phyloP scores from a whole-genome alignment of 2,797 vertebrate species.

The Falco rusticolus region DNA sequence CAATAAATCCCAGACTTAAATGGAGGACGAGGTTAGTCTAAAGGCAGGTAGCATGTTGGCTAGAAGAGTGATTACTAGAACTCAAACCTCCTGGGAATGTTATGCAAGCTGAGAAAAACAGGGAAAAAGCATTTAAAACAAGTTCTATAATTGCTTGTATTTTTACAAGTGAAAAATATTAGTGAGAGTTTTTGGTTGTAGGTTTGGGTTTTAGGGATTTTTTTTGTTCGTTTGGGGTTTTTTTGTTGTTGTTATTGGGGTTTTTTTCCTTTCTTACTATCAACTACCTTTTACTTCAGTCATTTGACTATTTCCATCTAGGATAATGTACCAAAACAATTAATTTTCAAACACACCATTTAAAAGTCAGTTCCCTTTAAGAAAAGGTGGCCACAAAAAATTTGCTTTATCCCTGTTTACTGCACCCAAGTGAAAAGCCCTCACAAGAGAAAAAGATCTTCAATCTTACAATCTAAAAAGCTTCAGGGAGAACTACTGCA shows the following conservation, averaged over 20 bases:
- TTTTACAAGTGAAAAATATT: background rate
- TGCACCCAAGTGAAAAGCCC: background rate
- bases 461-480: background rate
- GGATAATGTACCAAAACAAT: background rate
- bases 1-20: background rate
- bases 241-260: too few relatives aligned
- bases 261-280: background rate
- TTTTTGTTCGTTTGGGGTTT: background rate
- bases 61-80: background rate
- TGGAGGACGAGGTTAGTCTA: background rate
- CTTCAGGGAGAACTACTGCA: background rate
- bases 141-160: background rate
- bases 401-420: background rate
- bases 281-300: background rate
- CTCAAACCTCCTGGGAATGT: background rate
- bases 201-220: too few relatives aligned
- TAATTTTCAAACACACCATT: background rate
- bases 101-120: background rate
- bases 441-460: background rate
- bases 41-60: background rate
- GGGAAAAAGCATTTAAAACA: background rate
- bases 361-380: background rate
- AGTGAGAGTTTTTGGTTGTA: background rate
- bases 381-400: background rate
- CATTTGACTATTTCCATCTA: background rate